phyloP scores from a whole-genome alignment of 2,113 vertebrate genomes.

The Crotalus horridus region DNA sequence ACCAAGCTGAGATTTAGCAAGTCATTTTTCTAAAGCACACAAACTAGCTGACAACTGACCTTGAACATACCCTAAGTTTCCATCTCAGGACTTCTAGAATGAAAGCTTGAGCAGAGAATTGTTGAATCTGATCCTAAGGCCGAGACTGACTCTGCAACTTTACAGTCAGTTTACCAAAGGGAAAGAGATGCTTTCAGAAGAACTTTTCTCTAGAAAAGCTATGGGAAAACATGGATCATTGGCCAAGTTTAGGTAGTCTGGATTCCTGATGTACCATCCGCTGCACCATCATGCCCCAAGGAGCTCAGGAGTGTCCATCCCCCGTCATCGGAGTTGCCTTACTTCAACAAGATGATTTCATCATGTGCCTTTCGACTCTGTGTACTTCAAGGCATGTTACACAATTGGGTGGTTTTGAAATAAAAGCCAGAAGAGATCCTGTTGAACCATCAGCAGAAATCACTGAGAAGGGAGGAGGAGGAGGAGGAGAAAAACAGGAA shows the following conservation, averaged over 20 bases:
- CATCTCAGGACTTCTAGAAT: neutral
- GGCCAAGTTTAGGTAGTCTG: too few species aligned
- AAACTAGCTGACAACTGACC: constrained; percentile 44
- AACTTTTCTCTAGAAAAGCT: neutral
- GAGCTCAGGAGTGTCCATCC: too few species aligned
- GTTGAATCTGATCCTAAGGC: neutral
- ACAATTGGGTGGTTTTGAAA: neutral
- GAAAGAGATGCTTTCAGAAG: neutral
- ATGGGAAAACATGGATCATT: neutral
- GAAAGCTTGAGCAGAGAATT: fast-evolving
- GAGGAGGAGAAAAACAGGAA: neutral
- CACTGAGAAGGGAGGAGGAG: neutral
- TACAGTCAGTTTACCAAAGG: neutral
- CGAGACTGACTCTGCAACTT: neutral
- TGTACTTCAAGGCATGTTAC: neutral
- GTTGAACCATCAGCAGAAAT: neutral
- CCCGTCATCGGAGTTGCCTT: neutral
- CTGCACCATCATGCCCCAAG: neutral
- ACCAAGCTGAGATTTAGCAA: constrained; percentile 34
- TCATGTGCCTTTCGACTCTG: neutral
- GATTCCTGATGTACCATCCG: neutral
- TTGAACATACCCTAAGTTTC: constrained; percentile 32
- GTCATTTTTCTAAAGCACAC: constrained; percentile 4
- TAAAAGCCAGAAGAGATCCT: too few species aligned
- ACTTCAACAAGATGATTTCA: neutral